A percentile compares a stretch with the other conserved stretches of the same genome.
Conservation (phyloP, 2,888 invertebrate genomes). For the Eustalomyia histrio region DNA sequence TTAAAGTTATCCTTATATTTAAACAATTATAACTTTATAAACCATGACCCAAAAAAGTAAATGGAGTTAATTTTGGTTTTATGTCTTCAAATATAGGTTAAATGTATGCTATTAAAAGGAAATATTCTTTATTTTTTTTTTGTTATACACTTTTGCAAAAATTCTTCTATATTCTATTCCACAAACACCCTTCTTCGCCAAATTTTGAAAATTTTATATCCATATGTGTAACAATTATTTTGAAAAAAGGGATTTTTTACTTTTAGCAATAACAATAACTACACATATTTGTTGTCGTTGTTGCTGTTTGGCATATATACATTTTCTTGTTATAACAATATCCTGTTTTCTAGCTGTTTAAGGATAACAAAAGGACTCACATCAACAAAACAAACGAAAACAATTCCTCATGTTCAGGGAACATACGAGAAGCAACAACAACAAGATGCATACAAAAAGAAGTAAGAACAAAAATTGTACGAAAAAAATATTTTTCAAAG, state of each 20-base stretch:
- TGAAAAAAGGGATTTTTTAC: conserved; percentile 30
- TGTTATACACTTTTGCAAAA: conserved; percentile 17
- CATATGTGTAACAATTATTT: conserved; percentile 47
- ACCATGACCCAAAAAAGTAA: neutral
- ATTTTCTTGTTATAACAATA: conserved; percentile 48
- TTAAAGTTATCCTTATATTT: neutral
- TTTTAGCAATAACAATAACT: conserved; percentile 33
- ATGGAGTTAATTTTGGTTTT: neutral
- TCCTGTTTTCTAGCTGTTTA: conserved; percentile 48
- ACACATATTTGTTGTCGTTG: conserved; percentile 34
- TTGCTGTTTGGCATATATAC: conserved; percentile 39
- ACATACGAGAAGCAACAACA: conserved; percentile 3
- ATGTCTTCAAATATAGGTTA: conserved; percentile 9
- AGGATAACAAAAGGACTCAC: conserved; percentile 43
- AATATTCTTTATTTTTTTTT: conserved; percentile 39
- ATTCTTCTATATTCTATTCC: neutral
- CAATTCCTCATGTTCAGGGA: conserved; percentile 6
- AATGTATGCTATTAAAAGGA: conserved; percentile 59
- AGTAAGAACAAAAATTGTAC: neutral
- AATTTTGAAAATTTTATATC: conserved; percentile 34
- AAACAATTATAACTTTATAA: neutral
- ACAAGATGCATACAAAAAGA: conserved; percentile 35
- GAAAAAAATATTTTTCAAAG: conserved; percentile 17
- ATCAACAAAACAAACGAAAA: conserved; percentile 13
- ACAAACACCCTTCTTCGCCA: conserved; percentile 44